These are phyloP conservation scores for Pangasianodon gigas DNA, from an alignment of 2,113 vertebrate species.

Conservation along the genomic window DNA sequence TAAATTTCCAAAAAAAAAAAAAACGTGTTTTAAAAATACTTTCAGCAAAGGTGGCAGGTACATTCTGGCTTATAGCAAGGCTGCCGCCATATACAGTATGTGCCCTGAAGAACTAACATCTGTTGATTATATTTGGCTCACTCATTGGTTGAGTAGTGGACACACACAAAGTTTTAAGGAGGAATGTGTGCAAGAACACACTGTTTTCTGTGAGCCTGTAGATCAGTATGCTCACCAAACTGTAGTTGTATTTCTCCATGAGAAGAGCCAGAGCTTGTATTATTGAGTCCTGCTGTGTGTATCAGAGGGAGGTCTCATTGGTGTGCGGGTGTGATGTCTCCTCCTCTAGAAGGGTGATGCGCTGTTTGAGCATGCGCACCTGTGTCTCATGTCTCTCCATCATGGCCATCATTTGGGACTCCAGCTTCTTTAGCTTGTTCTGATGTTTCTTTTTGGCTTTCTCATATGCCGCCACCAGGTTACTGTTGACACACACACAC, in stretches of 20 bases:
- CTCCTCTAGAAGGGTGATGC: constrained; percentile 85
- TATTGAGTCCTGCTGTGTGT: background rate
- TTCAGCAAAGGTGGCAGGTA: background rate
- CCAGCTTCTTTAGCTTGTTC: constrained; percentile 87
- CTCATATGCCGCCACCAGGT: constrained; percentile 87
- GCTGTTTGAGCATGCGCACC: constrained; percentile 87
- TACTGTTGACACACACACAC: constrained; percentile 66
- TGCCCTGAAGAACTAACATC: too few relatives aligned
- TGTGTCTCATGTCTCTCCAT: constrained; percentile 88
- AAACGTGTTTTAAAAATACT: background rate
- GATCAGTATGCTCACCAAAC: background rate
- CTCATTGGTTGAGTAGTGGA: background rate
- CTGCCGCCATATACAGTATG: background rate
- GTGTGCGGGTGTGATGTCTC: constrained; percentile 84
- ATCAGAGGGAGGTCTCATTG: constrained; percentile 87
- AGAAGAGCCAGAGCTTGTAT: background rate
- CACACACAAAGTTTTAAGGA: too few relatives aligned
- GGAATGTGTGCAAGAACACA: background rate
- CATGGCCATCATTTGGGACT: constrained; percentile 92
- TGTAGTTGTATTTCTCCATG: background rate
- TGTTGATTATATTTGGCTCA: background rate
- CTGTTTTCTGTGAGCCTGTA: background rate
- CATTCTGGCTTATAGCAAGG: background rate
- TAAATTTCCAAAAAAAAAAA: too few relatives aligned
- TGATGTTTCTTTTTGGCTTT: constrained; percentile 91